These are phyloP conservation scores for Prunella himalayana DNA, from an alignment of 2,113 vertebrate species.

Conservation along the genomic window DNA sequence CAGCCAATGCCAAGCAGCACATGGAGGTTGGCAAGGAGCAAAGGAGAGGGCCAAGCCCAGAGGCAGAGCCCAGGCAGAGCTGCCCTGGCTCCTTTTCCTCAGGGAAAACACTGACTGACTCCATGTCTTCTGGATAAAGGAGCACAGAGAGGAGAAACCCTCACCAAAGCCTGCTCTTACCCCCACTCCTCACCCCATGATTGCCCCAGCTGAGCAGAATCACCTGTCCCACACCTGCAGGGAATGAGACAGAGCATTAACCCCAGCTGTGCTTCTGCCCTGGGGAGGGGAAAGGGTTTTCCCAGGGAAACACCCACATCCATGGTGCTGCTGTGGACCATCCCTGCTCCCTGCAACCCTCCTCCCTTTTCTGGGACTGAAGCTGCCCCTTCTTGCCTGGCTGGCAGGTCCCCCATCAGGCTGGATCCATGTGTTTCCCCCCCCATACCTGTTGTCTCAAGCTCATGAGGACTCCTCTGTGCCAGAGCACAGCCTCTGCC, in stretches of 20 bases:
- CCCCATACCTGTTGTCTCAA: not conserved
- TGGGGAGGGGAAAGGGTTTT: not conserved
- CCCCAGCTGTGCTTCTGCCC: not conserved
- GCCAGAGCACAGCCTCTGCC: not conserved
- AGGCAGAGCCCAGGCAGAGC: not conserved
- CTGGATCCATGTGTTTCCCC: accelerated
- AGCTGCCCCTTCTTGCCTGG: not conserved
- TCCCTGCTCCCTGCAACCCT: not conserved
- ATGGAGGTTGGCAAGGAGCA: accelerated
- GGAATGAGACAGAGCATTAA: not conserved
- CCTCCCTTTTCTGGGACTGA: not conserved
- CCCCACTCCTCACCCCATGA: not conserved
- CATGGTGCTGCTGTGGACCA: not conserved
- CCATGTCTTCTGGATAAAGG: accelerated
- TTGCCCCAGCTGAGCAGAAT: not conserved
- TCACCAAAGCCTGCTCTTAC: not conserved
- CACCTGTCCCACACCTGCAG: not conserved
- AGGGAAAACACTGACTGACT: no score
- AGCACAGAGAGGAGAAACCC: accelerated
- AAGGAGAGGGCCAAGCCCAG: not conserved
- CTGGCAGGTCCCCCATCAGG: accelerated
- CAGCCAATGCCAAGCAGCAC: accelerated
- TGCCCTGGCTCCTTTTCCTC: not conserved
- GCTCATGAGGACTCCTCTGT: accelerated
- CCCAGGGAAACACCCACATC: accelerated